Evolutionary conservation across 1,140 invertebrate species (phyloP), one percentile per base, ranked within the genome.

Genomic region (Acromyrmex echinatior): DNA sequence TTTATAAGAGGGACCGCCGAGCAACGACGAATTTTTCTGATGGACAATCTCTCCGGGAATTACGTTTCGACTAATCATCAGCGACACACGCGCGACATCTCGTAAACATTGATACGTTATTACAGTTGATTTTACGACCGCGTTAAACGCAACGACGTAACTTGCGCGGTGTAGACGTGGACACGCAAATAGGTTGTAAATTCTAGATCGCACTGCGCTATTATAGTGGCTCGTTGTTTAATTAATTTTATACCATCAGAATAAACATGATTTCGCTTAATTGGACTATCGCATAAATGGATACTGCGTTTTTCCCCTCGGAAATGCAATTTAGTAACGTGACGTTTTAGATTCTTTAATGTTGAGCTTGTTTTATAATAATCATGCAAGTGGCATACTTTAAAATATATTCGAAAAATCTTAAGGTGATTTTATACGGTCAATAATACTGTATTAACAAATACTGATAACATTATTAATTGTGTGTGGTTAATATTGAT

Each of bases 91-190:
- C 80, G 80, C 35, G 39, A 76, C 80, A 35, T 76, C 70, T 25
- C 80, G 80, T 84, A 76, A 84, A 84, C 56, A 84, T 84, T 62
- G 80, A 84, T 84, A 84, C 70, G 70, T 84, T 84, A 76, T 76
- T 65, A 74, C 25, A 56, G 68, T 28, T 62, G 80, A 49, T 58
- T 84, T 84, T 84, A 84, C 80, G 80, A 84, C 21, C 80, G 56
- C 58, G 70, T 84, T 63, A 82, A 74, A 56, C 80, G 53, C 80
- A 39, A 84, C 70, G 56, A 35, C 65, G 49, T 60, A 68, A 28
- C 25, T 56, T 45, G 56, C 25, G 66, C 56, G 70, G 25, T 65
- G n/a, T 28, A 84, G 56, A 12, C 65, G 39, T n/a, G 70, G 70
- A 84, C 80, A 82, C 56, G 80, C 80, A 70, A 74, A 74, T 76